Percentiles rank a stretch among this genome's conserved stretches.
Conservation (phyloP, 2,797 vertebrate species). For the Darevskia mixta region DNA sequence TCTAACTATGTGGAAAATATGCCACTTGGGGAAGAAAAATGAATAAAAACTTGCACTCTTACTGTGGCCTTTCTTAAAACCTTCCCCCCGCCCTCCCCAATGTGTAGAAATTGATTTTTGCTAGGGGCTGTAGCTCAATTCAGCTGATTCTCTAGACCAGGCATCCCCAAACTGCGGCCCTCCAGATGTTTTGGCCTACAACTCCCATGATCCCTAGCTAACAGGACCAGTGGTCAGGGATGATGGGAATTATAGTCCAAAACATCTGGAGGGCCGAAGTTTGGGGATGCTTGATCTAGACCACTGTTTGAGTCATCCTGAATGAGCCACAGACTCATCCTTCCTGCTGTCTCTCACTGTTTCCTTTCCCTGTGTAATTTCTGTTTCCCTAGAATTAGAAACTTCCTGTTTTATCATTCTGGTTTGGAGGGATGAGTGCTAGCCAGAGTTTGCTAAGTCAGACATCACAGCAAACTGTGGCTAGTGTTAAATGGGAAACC, state of each 20-base stretch:
- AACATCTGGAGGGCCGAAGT: too few relatives aligned
- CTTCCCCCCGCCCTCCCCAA: not conserved
- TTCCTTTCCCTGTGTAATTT: not conserved
- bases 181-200: too few relatives aligned
- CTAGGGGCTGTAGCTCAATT: not conserved
- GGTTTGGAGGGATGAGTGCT: not conserved
- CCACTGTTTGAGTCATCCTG: not conserved
- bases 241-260: too few relatives aligned
- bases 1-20: conserved; percentile 33
- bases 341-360: not conserved
- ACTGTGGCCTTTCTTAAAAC: conserved; percentile 3
- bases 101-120: conserved; percentile 21
- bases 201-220: too few relatives aligned
- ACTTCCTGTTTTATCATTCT: not conserved
- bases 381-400: not conserved
- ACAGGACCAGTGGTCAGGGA: too few relatives aligned
- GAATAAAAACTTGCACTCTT: not conserved
- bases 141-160: not conserved
- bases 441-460: not conserved
- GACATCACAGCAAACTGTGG: not conserved
- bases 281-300: not conserved
- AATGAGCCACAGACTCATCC: not conserved
- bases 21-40: not conserved
- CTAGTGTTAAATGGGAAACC: not conserved
- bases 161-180: too few relatives aligned